Evolutionary conservation across 2,113 vertebrate species (phyloP).

Genomic region (Xenopus tropicalis): UCB_Xtro_10.0 CM004452.2:4325001-4325500

Average conservation of each 20-base stretch:
- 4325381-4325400: constrained; percentile 59
- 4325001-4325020: no score
- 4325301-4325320: no score
- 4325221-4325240: constrained; percentile 1
- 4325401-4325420: constrained; percentile 53
- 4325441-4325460: constrained; percentile 63
- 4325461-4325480: constrained; percentile 62
- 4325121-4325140: not conserved
- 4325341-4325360: constrained; percentile 50
- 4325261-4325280: not conserved
- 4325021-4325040: not conserved
- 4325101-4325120: not conserved
- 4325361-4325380: constrained; percentile 51
- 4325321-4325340: constrained; percentile 12
- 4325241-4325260: not conserved
- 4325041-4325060: no score
- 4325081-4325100: no score
- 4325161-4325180: not conserved
- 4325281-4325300: no score
- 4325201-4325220: not conserved
- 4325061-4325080: not conserved
- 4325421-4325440: constrained; percentile 59
- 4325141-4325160: not conserved
- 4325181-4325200: not conserved
- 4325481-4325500: constrained; percentile 53